Conservation (phyloP, 2,113 vertebrate genomes). For the Laterallus jamaicensis region DNA sequence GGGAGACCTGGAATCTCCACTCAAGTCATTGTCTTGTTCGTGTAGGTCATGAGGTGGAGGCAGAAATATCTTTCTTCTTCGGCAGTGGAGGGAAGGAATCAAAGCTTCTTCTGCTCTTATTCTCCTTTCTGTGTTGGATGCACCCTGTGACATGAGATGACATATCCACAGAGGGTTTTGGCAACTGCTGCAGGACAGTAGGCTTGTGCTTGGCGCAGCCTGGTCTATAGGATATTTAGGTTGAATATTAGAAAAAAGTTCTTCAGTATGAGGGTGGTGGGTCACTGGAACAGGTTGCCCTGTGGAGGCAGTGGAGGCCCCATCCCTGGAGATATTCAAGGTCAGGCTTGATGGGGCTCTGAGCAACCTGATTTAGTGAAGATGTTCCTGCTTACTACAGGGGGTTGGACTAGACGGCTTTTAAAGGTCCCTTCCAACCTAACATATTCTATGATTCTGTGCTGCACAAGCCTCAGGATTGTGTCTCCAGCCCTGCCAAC, state of each 20-base stretch:
- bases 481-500: not conserved
- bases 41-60: rapidly evolving
- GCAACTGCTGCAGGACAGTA: rapidly evolving
- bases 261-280: too few relatives aligned
- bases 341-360: too few relatives aligned
- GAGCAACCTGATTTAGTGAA: too few relatives aligned
- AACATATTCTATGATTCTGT: not conserved
- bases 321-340: too few relatives aligned
- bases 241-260: too few relatives aligned
- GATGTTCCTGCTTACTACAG: too few relatives aligned
- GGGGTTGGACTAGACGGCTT: too few relatives aligned
- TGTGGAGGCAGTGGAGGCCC: too few relatives aligned
- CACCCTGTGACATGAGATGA: not conserved
- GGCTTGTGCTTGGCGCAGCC: not conserved
- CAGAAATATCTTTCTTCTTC: not conserved
- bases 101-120: not conserved
- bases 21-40: rapidly evolving
- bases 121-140: not conserved
- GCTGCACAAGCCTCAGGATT: not conserved
- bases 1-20: not conserved
- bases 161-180: not conserved
- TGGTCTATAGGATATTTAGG: not conserved
- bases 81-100: not conserved
- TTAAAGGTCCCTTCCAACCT: too few relatives aligned
- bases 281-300: too few relatives aligned